phyloP scores from a whole-genome alignment of 1,140 invertebrate genomes.

The Centruroides vittatus region DNA sequence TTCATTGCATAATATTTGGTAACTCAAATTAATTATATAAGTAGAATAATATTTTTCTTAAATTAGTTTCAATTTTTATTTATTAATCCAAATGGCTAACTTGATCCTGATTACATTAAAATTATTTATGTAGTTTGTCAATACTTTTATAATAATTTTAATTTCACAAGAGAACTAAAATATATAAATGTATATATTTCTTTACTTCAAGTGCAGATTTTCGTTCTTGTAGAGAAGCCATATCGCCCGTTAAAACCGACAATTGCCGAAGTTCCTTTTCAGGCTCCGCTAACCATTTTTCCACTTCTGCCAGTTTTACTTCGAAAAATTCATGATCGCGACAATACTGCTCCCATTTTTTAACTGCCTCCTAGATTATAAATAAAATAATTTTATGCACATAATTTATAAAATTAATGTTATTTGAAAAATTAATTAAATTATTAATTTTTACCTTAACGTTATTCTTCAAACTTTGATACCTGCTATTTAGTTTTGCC shows the following conservation, averaged over 20 bases:
- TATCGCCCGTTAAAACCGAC: slow-evolving; percentile 73
- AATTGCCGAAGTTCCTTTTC: slow-evolving; percentile 55
- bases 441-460: slow-evolving; percentile 40
- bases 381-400: too few species aligned
- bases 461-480: slow-evolving; percentile 67
- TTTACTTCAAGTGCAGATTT: slow-evolving; percentile 56
- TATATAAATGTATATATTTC: not conserved
- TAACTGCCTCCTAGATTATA: slow-evolving; percentile 26
- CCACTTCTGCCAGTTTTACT: slow-evolving; percentile 54
- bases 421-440: too few species aligned
- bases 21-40: too few species aligned
- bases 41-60: too few species aligned
- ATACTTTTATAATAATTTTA: too few species aligned
- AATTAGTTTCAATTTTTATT: too few species aligned
- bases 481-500: slow-evolving; percentile 63
- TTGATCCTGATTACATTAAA: too few species aligned
- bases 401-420: too few species aligned
- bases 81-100: too few species aligned
- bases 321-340: slow-evolving; percentile 74
- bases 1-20: too few species aligned
- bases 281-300: slow-evolving; percentile 54
- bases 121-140: too few species aligned
- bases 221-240: slow-evolving; percentile 64
- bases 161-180: too few species aligned
- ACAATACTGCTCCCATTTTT: slow-evolving; percentile 61